These are phyloP conservation scores for Parauchenoglanis ngamensis DNA, from an alignment of 2,797 vertebrate species.

Conservation along the genomic window DNA sequence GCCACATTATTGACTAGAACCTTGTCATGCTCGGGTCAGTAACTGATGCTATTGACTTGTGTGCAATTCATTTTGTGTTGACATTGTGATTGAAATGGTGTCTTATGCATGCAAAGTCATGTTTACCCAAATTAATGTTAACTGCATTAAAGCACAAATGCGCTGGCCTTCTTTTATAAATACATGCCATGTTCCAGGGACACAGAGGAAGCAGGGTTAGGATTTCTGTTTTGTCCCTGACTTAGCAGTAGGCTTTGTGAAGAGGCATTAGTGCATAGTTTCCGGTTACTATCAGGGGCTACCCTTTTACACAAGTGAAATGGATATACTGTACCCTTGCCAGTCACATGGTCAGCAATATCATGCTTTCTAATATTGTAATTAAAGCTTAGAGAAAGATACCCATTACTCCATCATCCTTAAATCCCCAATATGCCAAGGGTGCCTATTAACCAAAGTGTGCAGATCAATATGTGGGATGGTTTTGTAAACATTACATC, in stretches of 20 bases:
- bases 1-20: not conserved
- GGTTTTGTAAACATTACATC: slow-evolving; percentile 14
- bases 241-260: slow-evolving; percentile 59
- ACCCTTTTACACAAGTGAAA: slow-evolving; percentile 59
- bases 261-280: slow-evolving; percentile 66
- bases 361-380: slow-evolving; percentile 20
- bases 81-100: not conserved
- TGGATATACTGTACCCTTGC: slow-evolving; percentile 41
- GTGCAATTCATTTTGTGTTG: not conserved
- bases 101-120: not conserved
- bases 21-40: not conserved
- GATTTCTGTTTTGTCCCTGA: slow-evolving; percentile 46
- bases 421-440: not conserved
- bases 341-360: slow-evolving; percentile 28
- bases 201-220: slow-evolving; percentile 29
- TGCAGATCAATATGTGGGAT: slow-evolving; percentile 8
- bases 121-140: slow-evolving; percentile 1
- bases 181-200: slow-evolving; percentile 8
- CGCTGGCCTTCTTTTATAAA: slow-evolving; percentile 24
- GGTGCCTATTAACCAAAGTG: not conserved
- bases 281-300: slow-evolving; percentile 69
- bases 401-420: not conserved
- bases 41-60: not conserved
- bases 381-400: not conserved
- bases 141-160: slow-evolving; percentile 25